Conservation (phyloP, 2,113 vertebrate species). For the Cnemophilus loriae region DNA sequence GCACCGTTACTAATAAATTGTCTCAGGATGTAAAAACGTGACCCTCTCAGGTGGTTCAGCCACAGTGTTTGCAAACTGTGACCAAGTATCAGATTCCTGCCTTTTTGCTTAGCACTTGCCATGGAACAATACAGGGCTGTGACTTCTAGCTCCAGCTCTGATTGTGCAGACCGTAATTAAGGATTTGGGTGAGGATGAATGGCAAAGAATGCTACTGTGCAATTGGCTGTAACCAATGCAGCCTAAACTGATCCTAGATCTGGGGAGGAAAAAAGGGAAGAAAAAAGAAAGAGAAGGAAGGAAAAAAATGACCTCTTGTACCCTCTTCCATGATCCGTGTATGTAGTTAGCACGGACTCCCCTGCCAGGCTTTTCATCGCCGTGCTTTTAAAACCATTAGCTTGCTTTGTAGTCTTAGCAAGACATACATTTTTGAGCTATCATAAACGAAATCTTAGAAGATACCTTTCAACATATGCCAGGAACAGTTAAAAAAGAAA, state of each 20-base stretch:
- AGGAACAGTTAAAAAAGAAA: conserved; percentile 47
- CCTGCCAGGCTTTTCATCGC: conserved; percentile 64
- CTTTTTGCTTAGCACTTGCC: conserved; percentile 61
- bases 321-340: conserved; percentile 45
- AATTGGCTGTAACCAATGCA: conserved; percentile 60
- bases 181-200: conserved; percentile 53
- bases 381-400: conserved; percentile 63
- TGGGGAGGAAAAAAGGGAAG: neutral
- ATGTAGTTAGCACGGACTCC: conserved; percentile 47
- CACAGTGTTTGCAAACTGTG: conserved; percentile 84
- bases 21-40: conserved; percentile 67
- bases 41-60: conserved; percentile 69
- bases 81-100: conserved; percentile 71
- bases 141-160: conserved; percentile 17
- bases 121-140: conserved; percentile 52
- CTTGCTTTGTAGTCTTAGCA: conserved; percentile 59
- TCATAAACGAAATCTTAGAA: conserved; percentile 64
- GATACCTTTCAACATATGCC: conserved; percentile 67
- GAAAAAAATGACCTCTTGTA: conserved; percentile 23
- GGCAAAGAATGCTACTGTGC: conserved; percentile 49
- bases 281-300: neutral
- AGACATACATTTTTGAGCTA: conserved; percentile 55
- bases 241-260: conserved; percentile 44
- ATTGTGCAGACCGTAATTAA: conserved; percentile 48
- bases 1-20: conserved; percentile 65